phyloP scores from a whole-genome alignment of 2,888 invertebrate genomes.

The Amitus sp. region DNA sequence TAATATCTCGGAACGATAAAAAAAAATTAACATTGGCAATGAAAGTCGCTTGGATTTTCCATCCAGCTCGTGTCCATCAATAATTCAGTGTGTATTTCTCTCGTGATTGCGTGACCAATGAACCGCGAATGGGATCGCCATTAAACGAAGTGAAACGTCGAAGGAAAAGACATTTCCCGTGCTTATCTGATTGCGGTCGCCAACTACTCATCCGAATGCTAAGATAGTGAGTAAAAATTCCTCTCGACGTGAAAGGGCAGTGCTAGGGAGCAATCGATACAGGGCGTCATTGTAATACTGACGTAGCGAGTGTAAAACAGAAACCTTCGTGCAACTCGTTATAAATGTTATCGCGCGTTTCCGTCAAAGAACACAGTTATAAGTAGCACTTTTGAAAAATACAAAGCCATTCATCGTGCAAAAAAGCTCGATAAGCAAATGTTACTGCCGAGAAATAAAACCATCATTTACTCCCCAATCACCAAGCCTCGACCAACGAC shows the following conservation, averaged over 20 bases:
- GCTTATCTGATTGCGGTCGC: constrained; percentile 3
- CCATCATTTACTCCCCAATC: background rate
- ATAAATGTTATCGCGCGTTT: background rate
- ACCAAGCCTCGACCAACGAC: too few species aligned
- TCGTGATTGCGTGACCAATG: background rate
- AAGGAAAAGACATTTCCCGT: background rate
- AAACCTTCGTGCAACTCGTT: constrained; percentile 4
- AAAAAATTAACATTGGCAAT: constrained; percentile 9
- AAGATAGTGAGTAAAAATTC: constrained; percentile 1
- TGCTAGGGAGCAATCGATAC: constrained; percentile 2
- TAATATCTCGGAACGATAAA: background rate
- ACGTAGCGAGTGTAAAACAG: background rate
- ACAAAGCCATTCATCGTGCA: background rate
- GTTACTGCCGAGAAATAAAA: background rate
- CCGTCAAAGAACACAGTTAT: constrained; percentile 3
- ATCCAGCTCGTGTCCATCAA: too few species aligned
- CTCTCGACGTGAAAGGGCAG: constrained; percentile 6
- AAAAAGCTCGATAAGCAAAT: background rate
- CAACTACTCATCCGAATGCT: constrained; percentile 1
- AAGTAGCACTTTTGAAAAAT: constrained; percentile 3
- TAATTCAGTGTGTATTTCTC: too few species aligned
- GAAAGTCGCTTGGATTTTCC: background rate
- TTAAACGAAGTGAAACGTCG: background rate
- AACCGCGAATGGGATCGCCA: background rate
- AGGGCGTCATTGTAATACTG: constrained; percentile 2